These are phyloP conservation scores for Jacana jacana DNA, from an alignment of 2,113 vertebrate species.

Conservation along the genomic window DNA sequence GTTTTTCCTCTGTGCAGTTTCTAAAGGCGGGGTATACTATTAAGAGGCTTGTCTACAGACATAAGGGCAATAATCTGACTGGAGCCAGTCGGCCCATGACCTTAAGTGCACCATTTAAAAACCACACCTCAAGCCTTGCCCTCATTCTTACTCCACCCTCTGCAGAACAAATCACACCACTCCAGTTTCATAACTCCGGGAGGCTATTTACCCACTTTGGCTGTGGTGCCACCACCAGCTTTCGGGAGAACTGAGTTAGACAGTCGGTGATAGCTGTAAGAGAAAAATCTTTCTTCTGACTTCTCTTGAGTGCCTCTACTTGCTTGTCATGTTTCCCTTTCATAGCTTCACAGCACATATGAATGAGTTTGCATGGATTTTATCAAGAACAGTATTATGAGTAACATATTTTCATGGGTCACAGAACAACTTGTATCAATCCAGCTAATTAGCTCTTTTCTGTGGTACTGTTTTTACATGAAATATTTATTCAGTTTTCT, in stretches of 20 bases:
- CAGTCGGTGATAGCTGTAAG: background rate
- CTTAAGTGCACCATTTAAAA: constrained; percentile 59
- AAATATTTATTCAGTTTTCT: constrained; percentile 33
- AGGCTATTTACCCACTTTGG: background rate
- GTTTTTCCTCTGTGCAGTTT: background rate
- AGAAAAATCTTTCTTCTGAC: background rate
- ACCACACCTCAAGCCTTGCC: constrained; percentile 58
- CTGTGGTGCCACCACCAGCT: background rate
- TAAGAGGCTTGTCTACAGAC: constrained; percentile 56
- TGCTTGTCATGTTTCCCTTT: background rate
- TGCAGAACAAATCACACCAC: constrained; percentile 37
- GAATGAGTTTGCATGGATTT: constrained; percentile 10
- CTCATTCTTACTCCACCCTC: constrained; percentile 59
- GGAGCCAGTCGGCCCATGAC: constrained; percentile 63
- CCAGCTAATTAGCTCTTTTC: constrained; percentile 42
- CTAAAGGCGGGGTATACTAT: background rate
- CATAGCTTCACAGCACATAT: background rate
- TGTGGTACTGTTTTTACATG: background rate
- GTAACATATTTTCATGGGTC: constrained; percentile 34
- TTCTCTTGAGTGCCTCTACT: background rate
- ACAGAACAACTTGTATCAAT: constrained; percentile 15
- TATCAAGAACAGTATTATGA: constrained; percentile 2
- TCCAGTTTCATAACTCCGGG: constrained; percentile 12
- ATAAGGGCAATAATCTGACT: constrained; percentile 57
- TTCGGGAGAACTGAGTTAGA: background rate